Evolutionary conservation across 2,888 invertebrate genomes (phyloP).

Genomic region (Scrobipalpa costella): DNA sequence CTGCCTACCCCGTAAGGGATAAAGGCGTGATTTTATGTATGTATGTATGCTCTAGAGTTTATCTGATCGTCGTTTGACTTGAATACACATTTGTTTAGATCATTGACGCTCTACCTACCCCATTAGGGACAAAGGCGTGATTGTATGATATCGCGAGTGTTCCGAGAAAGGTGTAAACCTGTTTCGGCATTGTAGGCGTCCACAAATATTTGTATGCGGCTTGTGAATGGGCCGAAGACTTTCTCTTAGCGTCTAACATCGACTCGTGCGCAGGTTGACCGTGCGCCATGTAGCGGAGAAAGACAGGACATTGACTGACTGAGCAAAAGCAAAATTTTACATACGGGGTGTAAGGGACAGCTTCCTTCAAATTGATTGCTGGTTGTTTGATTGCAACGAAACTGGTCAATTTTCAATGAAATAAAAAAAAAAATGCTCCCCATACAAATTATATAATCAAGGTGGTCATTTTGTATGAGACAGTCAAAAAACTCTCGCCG

Average conservation of each 20-base stretch:
- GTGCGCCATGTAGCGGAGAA: slow-evolving; percentile 37
- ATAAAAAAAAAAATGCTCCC: too few species aligned
- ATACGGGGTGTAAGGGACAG: too few species aligned
- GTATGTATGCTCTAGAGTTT: background rate
- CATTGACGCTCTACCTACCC: too few species aligned
- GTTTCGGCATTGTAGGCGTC: slow-evolving; percentile 74
- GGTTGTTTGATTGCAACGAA: background rate
- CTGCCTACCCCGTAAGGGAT: too few species aligned
- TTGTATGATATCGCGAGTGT: slow-evolving; percentile 25
- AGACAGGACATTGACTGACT: background rate
- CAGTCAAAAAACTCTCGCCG: too few species aligned
- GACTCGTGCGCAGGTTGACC: slow-evolving; percentile 30
- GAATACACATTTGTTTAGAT: too few species aligned
- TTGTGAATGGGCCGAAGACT: slow-evolving; percentile 78
- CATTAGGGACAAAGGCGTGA: too few species aligned
- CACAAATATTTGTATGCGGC: slow-evolving; percentile 80
- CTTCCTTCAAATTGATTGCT: background rate
- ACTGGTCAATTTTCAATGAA: too few species aligned
- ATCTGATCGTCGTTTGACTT: too few species aligned
- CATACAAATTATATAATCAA: too few species aligned
- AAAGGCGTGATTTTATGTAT: too few species aligned
- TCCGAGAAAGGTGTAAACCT: slow-evolving; percentile 67
- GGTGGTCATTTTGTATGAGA: too few species aligned
- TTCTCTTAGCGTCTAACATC: slow-evolving; percentile 71
- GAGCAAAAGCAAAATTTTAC: background rate